Conservation (phyloP, 2,797 vertebrate species). For the Gallinago nigripennis region DNA sequence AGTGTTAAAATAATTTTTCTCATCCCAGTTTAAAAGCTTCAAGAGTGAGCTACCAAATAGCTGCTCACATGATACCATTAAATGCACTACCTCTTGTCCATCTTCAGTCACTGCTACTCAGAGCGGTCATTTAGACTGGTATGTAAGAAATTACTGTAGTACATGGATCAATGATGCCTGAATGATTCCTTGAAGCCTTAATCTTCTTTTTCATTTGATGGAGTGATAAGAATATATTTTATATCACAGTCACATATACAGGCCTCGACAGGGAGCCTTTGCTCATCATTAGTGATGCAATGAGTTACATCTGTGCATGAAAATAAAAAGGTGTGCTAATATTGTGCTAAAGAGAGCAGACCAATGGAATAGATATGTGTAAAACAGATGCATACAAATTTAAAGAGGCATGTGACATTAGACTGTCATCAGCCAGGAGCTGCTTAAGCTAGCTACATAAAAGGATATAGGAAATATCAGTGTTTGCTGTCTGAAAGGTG, state of each 20-base stretch:
- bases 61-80: neutral
- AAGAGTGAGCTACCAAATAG: neutral
- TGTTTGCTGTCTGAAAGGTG: neutral
- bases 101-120: neutral
- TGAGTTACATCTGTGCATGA: neutral
- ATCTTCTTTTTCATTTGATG: neutral
- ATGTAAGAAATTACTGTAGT: neutral
- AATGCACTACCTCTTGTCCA: neutral
- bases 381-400: neutral
- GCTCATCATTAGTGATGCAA: neutral
- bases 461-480: neutral
- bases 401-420: rapidly evolving
- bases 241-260: neutral
- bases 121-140: neutral
- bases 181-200: neutral
- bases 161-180: neutral
- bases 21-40: neutral
- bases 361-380: neutral
- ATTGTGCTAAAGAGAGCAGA: neutral
- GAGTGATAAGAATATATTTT: neutral
- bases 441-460: neutral
- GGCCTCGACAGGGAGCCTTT: neutral
- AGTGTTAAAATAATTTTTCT: neutral
- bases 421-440: neutral
- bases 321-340: neutral